These are phyloP conservation scores for Rhopilema esculentum DNA, from an alignment of 30 jellyfish, hydroid and myxozoan genomes.

Conservation along the genomic window DNA sequence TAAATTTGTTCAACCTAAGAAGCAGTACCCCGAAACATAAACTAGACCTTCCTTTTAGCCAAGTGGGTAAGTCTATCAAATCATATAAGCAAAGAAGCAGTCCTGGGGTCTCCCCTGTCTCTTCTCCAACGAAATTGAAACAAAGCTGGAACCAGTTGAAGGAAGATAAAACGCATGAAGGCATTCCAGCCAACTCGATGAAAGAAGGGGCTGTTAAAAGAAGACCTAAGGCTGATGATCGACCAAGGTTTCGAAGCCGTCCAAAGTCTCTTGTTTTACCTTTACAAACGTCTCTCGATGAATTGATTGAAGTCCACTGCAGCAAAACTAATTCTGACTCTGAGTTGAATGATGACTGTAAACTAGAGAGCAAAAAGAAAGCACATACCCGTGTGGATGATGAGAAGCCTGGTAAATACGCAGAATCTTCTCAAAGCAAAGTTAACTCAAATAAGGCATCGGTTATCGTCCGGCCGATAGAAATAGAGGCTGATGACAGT, in stretches of 20 bases:
- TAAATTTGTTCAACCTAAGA: constrained; percentile 28
- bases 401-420: constrained; percentile 18
- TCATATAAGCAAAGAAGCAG: constrained; percentile 22
- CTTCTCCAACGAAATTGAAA: constrained; percentile 40
- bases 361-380: not conserved
- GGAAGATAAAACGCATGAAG: not conserved
- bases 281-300: constrained; percentile 33
- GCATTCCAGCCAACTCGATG: not conserved
- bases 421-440: not conserved
- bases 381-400: not conserved
- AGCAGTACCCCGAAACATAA: constrained; percentile 69
- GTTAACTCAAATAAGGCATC: not conserved
- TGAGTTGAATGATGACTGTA: constrained; percentile 34
- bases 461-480: constrained; percentile 21
- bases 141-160: not conserved
- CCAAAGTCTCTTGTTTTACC: constrained; percentile 52
- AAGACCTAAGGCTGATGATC: constrained; percentile 46
- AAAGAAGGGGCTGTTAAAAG: constrained; percentile 29
- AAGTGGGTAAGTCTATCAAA: not conserved
- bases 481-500: constrained; percentile 46
- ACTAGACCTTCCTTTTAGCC: constrained; percentile 10
- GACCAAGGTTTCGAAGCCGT: constrained; percentile 43
- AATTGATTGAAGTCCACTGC: constrained; percentile 9
- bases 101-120: constrained; percentile 60
- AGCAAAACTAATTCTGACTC: constrained; percentile 46